Evolutionary conservation across 2,888 invertebrate species (phyloP), one percentile per base, ranked within the genome.

Genomic region (Stramonita haemastoma): DNA sequence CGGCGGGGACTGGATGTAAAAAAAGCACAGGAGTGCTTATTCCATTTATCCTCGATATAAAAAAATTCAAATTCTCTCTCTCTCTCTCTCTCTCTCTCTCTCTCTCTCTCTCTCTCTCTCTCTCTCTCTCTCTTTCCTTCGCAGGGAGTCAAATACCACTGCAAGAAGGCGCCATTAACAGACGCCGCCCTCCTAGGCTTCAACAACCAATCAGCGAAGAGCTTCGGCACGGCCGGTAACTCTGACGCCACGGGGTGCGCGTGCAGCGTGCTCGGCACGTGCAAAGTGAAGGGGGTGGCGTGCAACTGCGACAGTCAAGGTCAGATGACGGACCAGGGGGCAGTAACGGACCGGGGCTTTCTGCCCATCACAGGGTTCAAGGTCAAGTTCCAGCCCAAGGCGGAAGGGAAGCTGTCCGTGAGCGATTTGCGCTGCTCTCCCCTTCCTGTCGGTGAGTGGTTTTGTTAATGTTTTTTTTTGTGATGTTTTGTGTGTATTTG

Each of bases 241-340:
- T 87, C 92, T 1, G 88, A 90, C 60, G 66, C 83, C 1, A 87
- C 86, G 4, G 94, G 93, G 0, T 94, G 94, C 90, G 91, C 94
- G 0, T 94, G 94, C 89, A 90, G 89, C 0, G n/a, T 91, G 6
- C 91, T 92, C 13, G 92, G 92, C 22, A 93, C 93, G 1, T 95
- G 94, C 89, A 34, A 56, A 32, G 91, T 91, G 0, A 90, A 87
- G 0, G 92, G 90, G 17, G 57, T 91, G 13, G 89, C 90, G 13
- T 95, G 95, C 89, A 93, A 93, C 83, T 95, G 95, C 91, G 94
- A 94, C 91, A 91, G 91, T 22, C 88, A 88, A 70, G 92, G 92
- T 22, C 22, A 81, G 1, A 90, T 91, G 90, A 84, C 87, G 79
- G 93, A 93, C 87, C 88, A 91, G 60, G 95, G 94, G 2, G 89